Percentiles rank a stretch among this genome's conserved stretches.
Evolutionary conservation across 64 coral and sea anemone species (phyloP).

Genomic region (Acropora yongei): DNA sequence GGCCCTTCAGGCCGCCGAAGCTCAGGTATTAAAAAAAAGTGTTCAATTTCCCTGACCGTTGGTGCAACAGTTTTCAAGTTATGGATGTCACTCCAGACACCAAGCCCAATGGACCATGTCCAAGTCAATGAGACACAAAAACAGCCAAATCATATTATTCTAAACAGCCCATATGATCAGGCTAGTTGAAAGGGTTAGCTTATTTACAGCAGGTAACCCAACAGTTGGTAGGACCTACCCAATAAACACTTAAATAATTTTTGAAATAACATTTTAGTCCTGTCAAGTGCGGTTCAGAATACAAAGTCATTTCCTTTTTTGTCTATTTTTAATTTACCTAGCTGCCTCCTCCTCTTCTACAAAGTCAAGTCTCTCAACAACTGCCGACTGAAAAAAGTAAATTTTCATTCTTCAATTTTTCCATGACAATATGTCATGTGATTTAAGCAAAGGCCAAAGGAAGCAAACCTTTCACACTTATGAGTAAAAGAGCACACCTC

Average conservation of each 20-base stretch:
- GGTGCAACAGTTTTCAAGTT: slow-evolving; percentile 2
- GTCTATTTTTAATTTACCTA: slow-evolving; percentile 18
- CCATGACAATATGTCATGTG: background rate
- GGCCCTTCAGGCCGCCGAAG: background rate
- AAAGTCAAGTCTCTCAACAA: slow-evolving; percentile 9
- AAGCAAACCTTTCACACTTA: slow-evolving; percentile 15
- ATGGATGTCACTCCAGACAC: slow-evolving; percentile 3
- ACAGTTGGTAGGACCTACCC: slow-evolving; percentile 10
- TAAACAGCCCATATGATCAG: slow-evolving; percentile 5
- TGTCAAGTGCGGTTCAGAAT: slow-evolving; percentile 7
- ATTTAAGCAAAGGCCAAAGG: slow-evolving; percentile 4
- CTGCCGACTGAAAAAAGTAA: background rate
- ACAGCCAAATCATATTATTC: slow-evolving; percentile 7
- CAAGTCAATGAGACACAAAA: slow-evolving; percentile 13
- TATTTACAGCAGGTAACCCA: slow-evolving; percentile 17
- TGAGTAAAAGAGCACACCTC: background rate
- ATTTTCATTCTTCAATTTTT: background rate
- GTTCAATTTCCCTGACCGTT: background rate
- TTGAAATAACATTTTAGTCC: slow-evolving; percentile 19
- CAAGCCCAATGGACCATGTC: background rate
- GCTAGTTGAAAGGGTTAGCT: slow-evolving; percentile 1
- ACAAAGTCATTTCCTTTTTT: slow-evolving; percentile 18
- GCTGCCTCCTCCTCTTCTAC: slow-evolving; percentile 3
- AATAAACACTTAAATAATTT: slow-evolving; percentile 6
- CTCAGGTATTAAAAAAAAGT: background rate